These are phyloP conservation scores for Microtus pennsylvanicus DNA, from an alignment of 2,113 vertebrate genomes.

Conservation along the genomic window DNA sequence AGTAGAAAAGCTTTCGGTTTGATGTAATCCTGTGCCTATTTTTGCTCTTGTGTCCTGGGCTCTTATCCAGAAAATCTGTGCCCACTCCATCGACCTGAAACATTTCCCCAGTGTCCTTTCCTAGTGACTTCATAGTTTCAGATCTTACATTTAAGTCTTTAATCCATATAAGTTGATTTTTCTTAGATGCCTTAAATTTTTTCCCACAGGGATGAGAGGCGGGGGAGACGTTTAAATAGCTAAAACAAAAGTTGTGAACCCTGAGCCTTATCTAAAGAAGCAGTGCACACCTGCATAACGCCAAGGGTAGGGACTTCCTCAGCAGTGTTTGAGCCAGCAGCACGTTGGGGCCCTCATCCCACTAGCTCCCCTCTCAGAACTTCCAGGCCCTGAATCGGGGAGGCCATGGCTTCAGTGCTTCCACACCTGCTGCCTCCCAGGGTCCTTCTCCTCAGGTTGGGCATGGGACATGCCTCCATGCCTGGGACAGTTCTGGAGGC, in stretches of 20 bases:
- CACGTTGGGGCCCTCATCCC: background rate
- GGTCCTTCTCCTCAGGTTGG: background rate
- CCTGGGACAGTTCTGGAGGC: background rate
- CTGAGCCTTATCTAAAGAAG: no score
- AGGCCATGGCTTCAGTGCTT: background rate
- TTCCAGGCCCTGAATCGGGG: background rate
- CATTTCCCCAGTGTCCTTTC: background rate
- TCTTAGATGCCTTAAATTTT: background rate
- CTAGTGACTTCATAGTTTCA: background rate
- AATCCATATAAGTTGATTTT: background rate
- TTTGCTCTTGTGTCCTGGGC: background rate
- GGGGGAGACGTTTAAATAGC: background rate
- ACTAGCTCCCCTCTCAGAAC: background rate
- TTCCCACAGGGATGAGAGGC: background rate
- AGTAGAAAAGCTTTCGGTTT: background rate
- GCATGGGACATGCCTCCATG: no score
- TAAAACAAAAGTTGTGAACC: background rate
- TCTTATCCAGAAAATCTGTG: slow-evolving; percentile 9
- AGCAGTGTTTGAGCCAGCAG: background rate
- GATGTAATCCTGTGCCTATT: background rate
- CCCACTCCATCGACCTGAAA: background rate
- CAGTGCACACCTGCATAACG: background rate
- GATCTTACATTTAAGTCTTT: background rate
- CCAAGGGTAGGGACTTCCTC: background rate
- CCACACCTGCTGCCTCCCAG: no score